These are phyloP conservation scores for Rhagoletis zephyria DNA, from an alignment of 1,140 invertebrate genomes.

Conservation along the genomic window DNA sequence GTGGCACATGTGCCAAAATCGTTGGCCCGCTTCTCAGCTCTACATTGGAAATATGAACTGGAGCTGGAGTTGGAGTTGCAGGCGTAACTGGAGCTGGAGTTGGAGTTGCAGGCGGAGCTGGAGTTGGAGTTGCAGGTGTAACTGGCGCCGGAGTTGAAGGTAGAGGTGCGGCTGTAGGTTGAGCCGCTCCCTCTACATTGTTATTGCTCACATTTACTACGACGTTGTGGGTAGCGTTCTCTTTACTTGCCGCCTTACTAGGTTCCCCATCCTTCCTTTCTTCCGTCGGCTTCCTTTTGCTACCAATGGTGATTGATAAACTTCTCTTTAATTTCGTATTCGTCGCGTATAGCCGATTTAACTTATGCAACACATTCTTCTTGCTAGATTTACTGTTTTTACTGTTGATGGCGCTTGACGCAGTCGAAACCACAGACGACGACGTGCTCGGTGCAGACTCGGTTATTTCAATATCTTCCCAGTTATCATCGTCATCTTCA, in stretches of 20 bases:
- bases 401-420: background rate
- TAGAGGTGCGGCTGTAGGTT: background rate
- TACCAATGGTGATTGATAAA: background rate
- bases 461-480: conserved; percentile 59
- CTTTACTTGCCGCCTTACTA: background rate
- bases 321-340: conserved; percentile 51
- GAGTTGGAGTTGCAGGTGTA: background rate
- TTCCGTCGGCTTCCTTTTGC: conserved; percentile 53
- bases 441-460: conserved; percentile 52
- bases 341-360: conserved; percentile 42
- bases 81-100: background rate
- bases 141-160: background rate
- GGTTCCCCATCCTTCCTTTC: background rate
- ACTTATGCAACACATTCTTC: conserved; percentile 54
- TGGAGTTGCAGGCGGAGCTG: background rate
- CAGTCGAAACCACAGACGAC: background rate
- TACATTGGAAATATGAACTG: background rate
- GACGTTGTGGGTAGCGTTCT: background rate
- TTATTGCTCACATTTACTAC: background rate
- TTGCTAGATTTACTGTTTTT: conserved; percentile 20
- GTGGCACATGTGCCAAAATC: background rate
- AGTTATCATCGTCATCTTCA: conserved; percentile 57
- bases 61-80: background rate
- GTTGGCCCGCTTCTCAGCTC: background rate
- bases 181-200: background rate